These are phyloP conservation scores for Cartodere bifasciata DNA, from an alignment of 2,888 invertebrate genomes.

Conservation along the genomic window DNA sequence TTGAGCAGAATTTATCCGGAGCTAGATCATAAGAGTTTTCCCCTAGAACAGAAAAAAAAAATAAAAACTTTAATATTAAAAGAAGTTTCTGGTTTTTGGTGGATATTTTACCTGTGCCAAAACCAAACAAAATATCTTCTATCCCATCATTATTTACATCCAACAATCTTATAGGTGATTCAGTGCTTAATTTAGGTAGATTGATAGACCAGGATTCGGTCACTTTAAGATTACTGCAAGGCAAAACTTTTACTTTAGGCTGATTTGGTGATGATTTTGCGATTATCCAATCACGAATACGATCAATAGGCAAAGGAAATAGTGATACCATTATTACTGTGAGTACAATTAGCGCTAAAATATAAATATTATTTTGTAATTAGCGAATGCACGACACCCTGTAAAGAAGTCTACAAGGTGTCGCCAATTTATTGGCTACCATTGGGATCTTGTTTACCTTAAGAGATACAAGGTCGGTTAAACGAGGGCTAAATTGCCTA, in stretches of 20 bases:
- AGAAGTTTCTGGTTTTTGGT: conserved; percentile 1
- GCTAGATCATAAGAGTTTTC: conserved; percentile 45
- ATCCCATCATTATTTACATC: conserved; percentile 61
- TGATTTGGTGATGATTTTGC: conserved; percentile 18
- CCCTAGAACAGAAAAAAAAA: conserved; percentile 24
- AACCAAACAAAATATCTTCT: conserved; percentile 63
- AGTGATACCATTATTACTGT: conserved; percentile 51
- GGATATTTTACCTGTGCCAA: conserved; percentile 51
- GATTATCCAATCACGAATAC: conserved; percentile 46
- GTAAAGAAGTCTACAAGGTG: no score
- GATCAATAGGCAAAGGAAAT: conserved; percentile 50
- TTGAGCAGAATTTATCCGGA: conserved; percentile 46
- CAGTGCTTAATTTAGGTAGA: conserved; percentile 57
- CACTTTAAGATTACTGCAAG: conserved; percentile 46
- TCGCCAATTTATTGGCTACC: no score
- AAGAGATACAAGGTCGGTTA: no score
- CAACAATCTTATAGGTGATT: conserved; percentile 55
- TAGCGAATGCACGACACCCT: no score
- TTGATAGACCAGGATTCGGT: conserved; percentile 54
- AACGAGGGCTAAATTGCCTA: no score
- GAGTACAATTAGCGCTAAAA: conserved; percentile 46
- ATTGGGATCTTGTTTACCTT: no score
- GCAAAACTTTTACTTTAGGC: conserved; percentile 32
- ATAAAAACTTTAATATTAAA: background rate
- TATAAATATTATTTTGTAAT: no score